These are phyloP conservation scores for Lucilia cuprina DNA, from an alignment of 1,140 invertebrate genomes.

Conservation along the genomic window DNA sequence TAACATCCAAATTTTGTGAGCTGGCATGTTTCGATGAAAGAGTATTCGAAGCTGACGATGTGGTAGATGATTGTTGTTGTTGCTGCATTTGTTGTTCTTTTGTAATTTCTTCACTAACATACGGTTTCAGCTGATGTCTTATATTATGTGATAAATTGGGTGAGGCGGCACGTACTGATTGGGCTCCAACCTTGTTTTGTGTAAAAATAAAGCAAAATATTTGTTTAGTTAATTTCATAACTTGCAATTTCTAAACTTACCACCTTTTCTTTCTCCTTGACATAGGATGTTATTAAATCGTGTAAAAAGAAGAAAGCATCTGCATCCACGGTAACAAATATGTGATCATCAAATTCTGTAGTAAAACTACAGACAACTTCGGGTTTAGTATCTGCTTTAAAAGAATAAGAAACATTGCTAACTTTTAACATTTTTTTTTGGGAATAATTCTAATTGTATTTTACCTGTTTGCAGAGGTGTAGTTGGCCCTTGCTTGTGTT, in stretches of 20 bases:
- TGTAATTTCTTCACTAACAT: conserved; percentile 54
- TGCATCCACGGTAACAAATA: conserved; percentile 96
- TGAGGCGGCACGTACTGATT: conserved; percentile 55
- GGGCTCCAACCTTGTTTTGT: conserved; percentile 50
- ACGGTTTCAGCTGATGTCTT: conserved; percentile 52
- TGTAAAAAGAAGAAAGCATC: conserved; percentile 98
- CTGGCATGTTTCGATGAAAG: conserved; percentile 14
- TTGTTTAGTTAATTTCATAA: not conserved
- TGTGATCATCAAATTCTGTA: conserved; percentile 98
- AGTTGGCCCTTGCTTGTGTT: conserved; percentile 80
- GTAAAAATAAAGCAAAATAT: not conserved
- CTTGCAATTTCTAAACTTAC: conserved; percentile 65
- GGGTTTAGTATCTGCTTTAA: conserved; percentile 77
- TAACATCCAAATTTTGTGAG: conserved; percentile 15
- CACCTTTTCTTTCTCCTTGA: conserved; percentile 88
- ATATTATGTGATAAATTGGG: conserved; percentile 58
- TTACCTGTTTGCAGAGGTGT: conserved; percentile 77
- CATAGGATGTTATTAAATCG: conserved; percentile 94
- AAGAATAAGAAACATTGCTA: conserved; percentile 35
- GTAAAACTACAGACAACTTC: conserved; percentile 95
- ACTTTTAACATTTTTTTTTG: not conserved
- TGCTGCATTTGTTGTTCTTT: conserved; percentile 45
- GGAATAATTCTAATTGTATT: not conserved
- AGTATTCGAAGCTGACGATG: conserved; percentile 27
- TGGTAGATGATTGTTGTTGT: not conserved